Evolutionary conservation across 1,140 invertebrate genomes (phyloP), one percentile per base, ranked within the genome.

Genomic region (Acromyrmex heyeri): DNA sequence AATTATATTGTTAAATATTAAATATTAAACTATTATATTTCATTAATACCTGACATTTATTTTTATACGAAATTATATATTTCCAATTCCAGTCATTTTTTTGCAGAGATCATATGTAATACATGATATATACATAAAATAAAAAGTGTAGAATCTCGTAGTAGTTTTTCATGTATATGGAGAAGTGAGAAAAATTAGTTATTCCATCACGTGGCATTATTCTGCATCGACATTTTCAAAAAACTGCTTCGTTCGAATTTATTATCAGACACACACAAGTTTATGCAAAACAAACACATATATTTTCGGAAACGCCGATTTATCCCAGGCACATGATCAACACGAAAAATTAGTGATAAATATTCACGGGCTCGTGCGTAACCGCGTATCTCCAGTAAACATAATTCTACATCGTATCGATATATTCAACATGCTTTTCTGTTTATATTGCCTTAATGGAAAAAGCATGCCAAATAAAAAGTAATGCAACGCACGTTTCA

Each of bases 401-500:
- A 83, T 48, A 75, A 62, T 62, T 83, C 55, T 59, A n/a, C 38
- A 67, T 67, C 38, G 79, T 50, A 83, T 75, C 69, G 55, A 83
- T 50, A 62, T 83, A 73, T 75, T 61, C 55, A 57, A 18, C 21
- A 16, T 55, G 53, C 55, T 61, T 44, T 30, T 57, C 79, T 73
- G 69, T 83, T 83, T 83, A 75, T 75, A 83, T 50, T 83, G 44
- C 57, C 8, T 73, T 82, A 82, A 72, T 73, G 55, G 69, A 61
- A 75, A 83, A 73, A 48, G 79, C 69, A 62, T 50, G 55, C 24
- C 38, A 44, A 83, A 73, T 75, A 83, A 83, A 83, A 83, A 75
- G 30, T 81, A 83, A 83, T 73, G n/a, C 38, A 50, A 34, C 10
- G n/a, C 34, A 59, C 38, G 21, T 72, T 48, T 48, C 24, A 21